Evolutionary conservation across 2,797 vertebrate genomes (phyloP).

Genomic region (Vireo griseus): DNA sequence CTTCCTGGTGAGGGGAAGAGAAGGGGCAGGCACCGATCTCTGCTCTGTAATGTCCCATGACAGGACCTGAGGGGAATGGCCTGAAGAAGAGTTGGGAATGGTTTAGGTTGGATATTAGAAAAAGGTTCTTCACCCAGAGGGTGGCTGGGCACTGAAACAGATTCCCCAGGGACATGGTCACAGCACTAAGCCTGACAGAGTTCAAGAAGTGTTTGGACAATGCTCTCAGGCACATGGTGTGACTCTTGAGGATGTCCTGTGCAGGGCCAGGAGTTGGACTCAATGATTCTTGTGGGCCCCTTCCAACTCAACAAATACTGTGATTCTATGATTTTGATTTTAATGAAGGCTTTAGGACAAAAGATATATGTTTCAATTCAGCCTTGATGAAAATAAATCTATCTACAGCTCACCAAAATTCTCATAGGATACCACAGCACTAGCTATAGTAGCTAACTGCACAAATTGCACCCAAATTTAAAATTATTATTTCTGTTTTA

Average conservation of each 20-base stretch:
- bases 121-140: background rate
- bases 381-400: background rate
- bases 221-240: background rate
- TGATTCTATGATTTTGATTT: background rate
- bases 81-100: background rate
- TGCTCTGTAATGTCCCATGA: background rate
- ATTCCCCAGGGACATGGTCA: background rate
- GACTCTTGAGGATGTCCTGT: background rate
- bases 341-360: background rate
- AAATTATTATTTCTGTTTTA: background rate
- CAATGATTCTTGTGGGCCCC: background rate
- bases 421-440: background rate
- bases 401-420: background rate
- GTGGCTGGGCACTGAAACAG: background rate
- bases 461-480: background rate
- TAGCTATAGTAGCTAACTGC: background rate
- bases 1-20: accelerated
- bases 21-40: background rate
- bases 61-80: accelerated
- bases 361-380: background rate
- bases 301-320: background rate
- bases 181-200: background rate
- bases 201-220: background rate
- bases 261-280: background rate
- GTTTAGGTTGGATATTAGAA: background rate